Evolutionary conservation across 2,113 vertebrate species (phyloP), one percentile per base, ranked within the genome.

Genomic region (Rhea americana): DNA sequence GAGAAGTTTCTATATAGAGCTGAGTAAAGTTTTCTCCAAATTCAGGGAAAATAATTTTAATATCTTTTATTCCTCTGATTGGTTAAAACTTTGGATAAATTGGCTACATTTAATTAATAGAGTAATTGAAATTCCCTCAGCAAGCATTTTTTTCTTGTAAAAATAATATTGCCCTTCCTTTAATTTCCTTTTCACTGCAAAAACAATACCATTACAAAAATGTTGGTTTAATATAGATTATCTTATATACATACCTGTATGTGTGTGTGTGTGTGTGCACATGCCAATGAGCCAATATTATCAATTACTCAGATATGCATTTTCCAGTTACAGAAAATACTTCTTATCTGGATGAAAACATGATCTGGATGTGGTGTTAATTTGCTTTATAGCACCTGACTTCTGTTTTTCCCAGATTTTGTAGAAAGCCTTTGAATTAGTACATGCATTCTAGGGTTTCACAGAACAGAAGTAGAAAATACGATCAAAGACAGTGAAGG

Each of bases 311-410:
- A 20, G 22, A 58, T 18, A 51, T 24, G 4, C 13, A 56, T 59
- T 48, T 90, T 88, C 21, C 26, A 77, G 4, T 1, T 7, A 30
- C 35, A 66, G 45, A 68, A 3, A 56, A 50, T 35, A 37, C 0
- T 32, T 90, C 59, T 71, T 3, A 43, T 39, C 21, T 74, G 21
- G 2, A 17, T 65, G 16, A 35, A 35, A 35, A 35, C 35, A 35
- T 35, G 35, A 43, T 39, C 21, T 74, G 21, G 2, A 17, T 65
- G 16, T 66, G 16, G 3, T 58, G 11, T 73, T 76, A 53, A 3
- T 3, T 76, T 85, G 13, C 19, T 50, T 35, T 45, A 2, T 4
- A 7, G 2, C 6, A 17, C 1, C 0, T 63, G 13, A 1, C 3
- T 71, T 74, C 26, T 32, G 9, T 35, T 71, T 75, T 84, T 30